Base-by-base conservation (phyloP, 1,140 invertebrate species). In the Cotesia chilonis region DNA sequence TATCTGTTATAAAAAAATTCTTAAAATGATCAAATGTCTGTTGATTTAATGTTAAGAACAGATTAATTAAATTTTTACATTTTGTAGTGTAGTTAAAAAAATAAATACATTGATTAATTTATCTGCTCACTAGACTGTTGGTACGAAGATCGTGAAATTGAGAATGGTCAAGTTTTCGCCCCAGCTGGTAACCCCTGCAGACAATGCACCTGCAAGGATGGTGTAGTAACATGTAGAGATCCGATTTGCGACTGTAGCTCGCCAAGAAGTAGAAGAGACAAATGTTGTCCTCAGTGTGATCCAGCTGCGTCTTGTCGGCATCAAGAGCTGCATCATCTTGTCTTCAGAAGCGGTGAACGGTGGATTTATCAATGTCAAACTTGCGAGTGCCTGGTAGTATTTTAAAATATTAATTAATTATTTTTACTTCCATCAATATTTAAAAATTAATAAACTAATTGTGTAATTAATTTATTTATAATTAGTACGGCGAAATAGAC, bases 291-390 rank as follows among this genome's bases (percentile, higher is more conserved):
- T 7, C 92, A 94, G 81, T 95, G 94, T 83, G 90, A 94, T 81
- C 87, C 89, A 3, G 88, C 88, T 47, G 89, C 91, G 76, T 90
- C 91, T 67, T 96, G 94, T 81, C 89, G 87, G 51, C 94, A 95
- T 85, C 94, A 95, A 82, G 93, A 94, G 80, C 88, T 94, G 77
- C 88, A 91, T 72, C 90, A 93, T 79, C 89, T 94, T 69, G 88
- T 90, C 74, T 92, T 94, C 81, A 89, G 90, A 77, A 94, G 92
- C 82, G 94, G 94, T 41, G 93, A 96, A 83, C 89, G 90, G 77
- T 96, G 95, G 95, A 92, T 94, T 71, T 95, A 95, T 85, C 92
- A 95, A 81, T 96, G 95, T 85, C 93, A 95, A 87, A 94, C 92
- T 70, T 96, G 95, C 88, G 94, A 96, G 88, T 96, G 95, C 87